phyloP scores from a whole-genome alignment of 1,140 invertebrate genomes.

The Plutomurus gul region DNA sequence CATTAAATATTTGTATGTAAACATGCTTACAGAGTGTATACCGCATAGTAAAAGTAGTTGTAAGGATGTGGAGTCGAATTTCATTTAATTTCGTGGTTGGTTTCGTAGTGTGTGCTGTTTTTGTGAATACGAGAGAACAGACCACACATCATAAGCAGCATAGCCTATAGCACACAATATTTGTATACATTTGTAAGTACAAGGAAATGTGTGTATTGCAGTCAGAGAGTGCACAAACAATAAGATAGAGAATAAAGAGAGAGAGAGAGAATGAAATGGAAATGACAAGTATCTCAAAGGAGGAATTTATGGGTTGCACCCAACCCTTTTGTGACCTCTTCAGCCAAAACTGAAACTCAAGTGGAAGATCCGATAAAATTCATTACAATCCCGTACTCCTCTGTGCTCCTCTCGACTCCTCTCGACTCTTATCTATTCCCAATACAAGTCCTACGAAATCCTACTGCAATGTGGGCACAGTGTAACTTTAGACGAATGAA shows the following conservation, averaged over 20 bases:
- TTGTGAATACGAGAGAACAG: too few relatives aligned
- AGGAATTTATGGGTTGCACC: constrained; percentile 22
- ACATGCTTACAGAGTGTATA: not conserved
- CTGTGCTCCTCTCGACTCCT: not conserved
- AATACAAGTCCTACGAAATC: not conserved
- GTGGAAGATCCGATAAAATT: not conserved
- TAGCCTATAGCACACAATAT: too few relatives aligned
- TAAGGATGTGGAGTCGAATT: too few relatives aligned
- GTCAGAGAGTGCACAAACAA: not conserved
- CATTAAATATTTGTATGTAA: too few relatives aligned
- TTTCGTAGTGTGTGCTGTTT: too few relatives aligned
- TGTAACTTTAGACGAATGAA: too few relatives aligned
- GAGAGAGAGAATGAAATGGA: constrained; percentile 6
- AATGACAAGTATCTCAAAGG: constrained; percentile 22
- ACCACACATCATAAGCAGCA: too few relatives aligned
- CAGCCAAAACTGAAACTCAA: constrained; percentile 7
- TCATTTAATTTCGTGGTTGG: too few relatives aligned
- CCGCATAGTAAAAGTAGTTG: not conserved
- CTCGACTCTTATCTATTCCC: not conserved
- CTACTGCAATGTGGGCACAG: too few relatives aligned
- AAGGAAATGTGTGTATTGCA: not conserved
- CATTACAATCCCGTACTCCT: not conserved
- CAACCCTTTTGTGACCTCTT: constrained; percentile 26
- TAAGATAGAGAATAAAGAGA: not conserved
- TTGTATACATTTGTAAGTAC: too few relatives aligned